These are phyloP conservation scores for Oxyteleia sp. DNA, from an alignment of 2,888 invertebrate species.

Conservation along the genomic window DNA sequence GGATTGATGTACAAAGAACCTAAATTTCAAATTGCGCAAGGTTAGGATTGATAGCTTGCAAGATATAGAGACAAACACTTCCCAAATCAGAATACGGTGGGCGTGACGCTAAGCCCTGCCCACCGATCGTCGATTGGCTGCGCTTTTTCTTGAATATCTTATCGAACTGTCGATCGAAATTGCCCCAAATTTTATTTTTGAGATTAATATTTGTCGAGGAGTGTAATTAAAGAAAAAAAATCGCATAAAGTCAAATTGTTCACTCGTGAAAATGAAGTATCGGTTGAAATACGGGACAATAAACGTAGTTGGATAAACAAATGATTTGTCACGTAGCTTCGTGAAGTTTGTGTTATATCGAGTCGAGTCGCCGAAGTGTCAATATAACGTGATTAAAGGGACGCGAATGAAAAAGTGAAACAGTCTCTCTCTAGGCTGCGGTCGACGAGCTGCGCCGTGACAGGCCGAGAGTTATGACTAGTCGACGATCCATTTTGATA, in stretches of 20 bases:
- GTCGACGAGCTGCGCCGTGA: constrained; percentile 64
- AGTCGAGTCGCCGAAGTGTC: too few relatives aligned
- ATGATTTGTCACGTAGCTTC: too few relatives aligned
- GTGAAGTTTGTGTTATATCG: too few relatives aligned
- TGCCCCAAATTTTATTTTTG: not conserved
- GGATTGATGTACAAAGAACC: not conserved
- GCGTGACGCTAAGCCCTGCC: constrained; percentile 6
- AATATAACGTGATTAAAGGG: constrained; percentile 71
- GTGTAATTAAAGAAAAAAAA: too few relatives aligned
- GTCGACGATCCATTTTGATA: constrained; percentile 70
- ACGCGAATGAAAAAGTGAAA: constrained; percentile 66
- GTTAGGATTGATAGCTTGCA: not conserved
- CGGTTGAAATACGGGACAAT: too few relatives aligned
- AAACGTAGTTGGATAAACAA: too few relatives aligned
- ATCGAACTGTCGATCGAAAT: not conserved
- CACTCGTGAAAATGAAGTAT: too few relatives aligned
- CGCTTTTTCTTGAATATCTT: not conserved
- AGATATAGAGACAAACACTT: not conserved
- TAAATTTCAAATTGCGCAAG: not conserved
- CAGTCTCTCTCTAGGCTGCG: constrained; percentile 48
- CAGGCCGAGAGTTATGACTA: constrained; percentile 67
- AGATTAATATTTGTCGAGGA: too few relatives aligned
- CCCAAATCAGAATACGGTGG: not conserved
- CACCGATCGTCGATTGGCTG: constrained; percentile 1
- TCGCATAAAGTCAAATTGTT: too few relatives aligned